Conservation (phyloP, 2,888 invertebrate genomes). For the Drosophila longiperda region DNA sequence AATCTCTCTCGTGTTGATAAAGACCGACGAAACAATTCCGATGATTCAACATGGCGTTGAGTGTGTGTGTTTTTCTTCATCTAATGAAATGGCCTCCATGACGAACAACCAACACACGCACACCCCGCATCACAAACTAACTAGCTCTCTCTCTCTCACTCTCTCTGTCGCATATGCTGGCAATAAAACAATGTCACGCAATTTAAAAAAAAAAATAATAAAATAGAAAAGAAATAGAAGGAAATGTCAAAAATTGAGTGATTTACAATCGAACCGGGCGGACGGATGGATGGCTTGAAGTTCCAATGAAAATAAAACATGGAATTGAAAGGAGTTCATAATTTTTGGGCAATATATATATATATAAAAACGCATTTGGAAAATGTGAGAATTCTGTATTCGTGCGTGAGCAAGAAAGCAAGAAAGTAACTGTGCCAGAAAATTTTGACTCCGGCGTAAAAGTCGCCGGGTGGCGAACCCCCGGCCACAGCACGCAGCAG, state of each 20-base stretch:
- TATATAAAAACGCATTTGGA: constrained; percentile 5
- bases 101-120: constrained; percentile 49
- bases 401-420: constrained; percentile 43
- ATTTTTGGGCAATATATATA: constrained; percentile 40
- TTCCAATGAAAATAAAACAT: constrained; percentile 65
- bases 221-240: constrained; percentile 18
- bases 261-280: constrained; percentile 81
- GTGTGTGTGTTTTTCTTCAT: constrained; percentile 18
- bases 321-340: constrained; percentile 68
- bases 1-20: constrained; percentile 32
- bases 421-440: constrained; percentile 38
- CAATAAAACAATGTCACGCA: constrained; percentile 85
- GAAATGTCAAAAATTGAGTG: constrained; percentile 85
- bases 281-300: constrained; percentile 49
- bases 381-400: constrained; percentile 13
- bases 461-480: constrained; percentile 14
- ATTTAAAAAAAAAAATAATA: constrained; percentile 80
- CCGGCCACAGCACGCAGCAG: constrained; percentile 22
- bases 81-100: constrained; percentile 74
- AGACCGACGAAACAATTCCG: constrained; percentile 4
- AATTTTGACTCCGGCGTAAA: constrained; percentile 18
- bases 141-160: constrained; percentile 9
- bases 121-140: constrained; percentile 34
- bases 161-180: constrained; percentile 66
- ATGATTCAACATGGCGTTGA: constrained; percentile 55